Base-by-base conservation (phyloP, 2,888 invertebrate genomes). In the Cataglyphis albicans region DNA sequence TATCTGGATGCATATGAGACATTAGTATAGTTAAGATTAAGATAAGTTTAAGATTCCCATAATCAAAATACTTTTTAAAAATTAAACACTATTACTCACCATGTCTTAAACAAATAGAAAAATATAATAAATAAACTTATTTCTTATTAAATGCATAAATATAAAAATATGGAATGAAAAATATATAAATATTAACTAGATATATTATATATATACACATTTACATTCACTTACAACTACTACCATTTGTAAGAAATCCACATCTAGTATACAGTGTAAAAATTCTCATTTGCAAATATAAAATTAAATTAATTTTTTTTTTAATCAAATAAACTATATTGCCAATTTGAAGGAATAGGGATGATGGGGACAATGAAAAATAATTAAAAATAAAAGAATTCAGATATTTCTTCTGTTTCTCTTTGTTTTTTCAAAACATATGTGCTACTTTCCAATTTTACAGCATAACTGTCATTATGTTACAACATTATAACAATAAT, bases 281-380 rank as follows among this genome's bases (percentile, higher is more conserved):
- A 82, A 84, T 81, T 84, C 80, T 90, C 75, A 89, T 76, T 86
- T 65, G 57, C 68, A 87, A 74, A 57, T 74, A 83, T 55, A 84
- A 89, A 85, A 85, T 84, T 76, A 82, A 52, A 52, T 32, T 32
- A 32, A 48, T 81, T 84, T 82, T 84, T 82, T 81, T 82, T 86
- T 85, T 63, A 74, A 87, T 81, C 84, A 90, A 52, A 4, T 86
- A 52, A 84, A 88, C 84, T 90, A 84, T 74, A 85, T 74, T 87
- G 87, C 87, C 88, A 89, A 90, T 90, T 84, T 88, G 81, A 88
- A 86, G 88, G 90, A 87, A 9, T 29, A 76, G 73, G 89, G 88
- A 89, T 86, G 76, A 85, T 87, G 87, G 90, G 89, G 86, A 85
- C 74, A 88, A 84, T 87, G 86, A 90, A 90, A 90, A 90, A 88